phyloP scores from a whole-genome alignment of 2,888 invertebrate species.

The Lasioglossum lativentre region DNA sequence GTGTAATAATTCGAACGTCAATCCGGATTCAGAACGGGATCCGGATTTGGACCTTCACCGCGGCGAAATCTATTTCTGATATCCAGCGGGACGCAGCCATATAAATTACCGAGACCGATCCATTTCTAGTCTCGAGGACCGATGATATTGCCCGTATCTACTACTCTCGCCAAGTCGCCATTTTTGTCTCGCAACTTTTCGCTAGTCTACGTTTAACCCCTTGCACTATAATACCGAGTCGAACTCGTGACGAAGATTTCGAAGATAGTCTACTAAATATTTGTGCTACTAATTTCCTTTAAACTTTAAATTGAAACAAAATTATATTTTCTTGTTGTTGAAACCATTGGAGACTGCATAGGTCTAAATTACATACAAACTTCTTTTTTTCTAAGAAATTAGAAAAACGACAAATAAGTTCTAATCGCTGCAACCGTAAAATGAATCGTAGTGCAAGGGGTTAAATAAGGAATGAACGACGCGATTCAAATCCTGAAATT shows the following conservation, averaged over 20 bases:
- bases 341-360: too few relatives aligned
- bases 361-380: too few relatives aligned
- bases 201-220: neutral
- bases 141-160: conserved; percentile 9
- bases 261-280: too few relatives aligned
- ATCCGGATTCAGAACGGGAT: conserved; percentile 26
- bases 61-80: conserved; percentile 39
- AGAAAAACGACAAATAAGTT: too few relatives aligned
- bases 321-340: too few relatives aligned
- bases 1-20: conserved; percentile 21
- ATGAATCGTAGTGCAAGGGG: too few relatives aligned
- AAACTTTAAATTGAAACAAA: too few relatives aligned
- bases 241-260: too few relatives aligned
- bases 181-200: conserved; percentile 6
- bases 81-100: conserved; percentile 11
- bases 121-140: neutral
- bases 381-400: too few relatives aligned
- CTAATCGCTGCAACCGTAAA: too few relatives aligned
- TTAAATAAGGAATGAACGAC: neutral
- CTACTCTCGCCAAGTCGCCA: neutral
- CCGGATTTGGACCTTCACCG: conserved; percentile 25
- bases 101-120: conserved; percentile 20
- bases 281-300: too few relatives aligned
- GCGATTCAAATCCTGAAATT: neutral
- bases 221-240: too few relatives aligned